A percentile compares a stretch with the other conserved stretches of the same genome.
These are phyloP conservation scores for Leptobrachium leishanense DNA, from an alignment of 2,113 vertebrate species.

Conservation along the genomic window DNA sequence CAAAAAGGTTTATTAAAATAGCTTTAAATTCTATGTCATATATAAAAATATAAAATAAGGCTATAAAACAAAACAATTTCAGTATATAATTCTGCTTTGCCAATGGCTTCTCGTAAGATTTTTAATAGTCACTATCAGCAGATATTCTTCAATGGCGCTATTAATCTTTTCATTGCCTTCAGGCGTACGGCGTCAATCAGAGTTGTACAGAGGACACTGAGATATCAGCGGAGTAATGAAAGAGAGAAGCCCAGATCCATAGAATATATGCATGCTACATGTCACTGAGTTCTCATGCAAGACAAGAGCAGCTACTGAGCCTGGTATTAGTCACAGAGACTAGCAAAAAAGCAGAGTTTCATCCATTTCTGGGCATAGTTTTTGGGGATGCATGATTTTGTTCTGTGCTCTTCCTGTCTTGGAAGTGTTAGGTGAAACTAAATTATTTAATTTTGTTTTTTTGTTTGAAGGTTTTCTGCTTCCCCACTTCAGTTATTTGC, in stretches of 20 bases:
- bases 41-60: constrained; percentile 46
- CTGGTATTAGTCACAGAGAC: constrained; percentile 5
- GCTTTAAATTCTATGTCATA: constrained; percentile 47
- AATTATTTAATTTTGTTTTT: too few species aligned
- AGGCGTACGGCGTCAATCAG: constrained; percentile 34
- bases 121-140: constrained; percentile 48
- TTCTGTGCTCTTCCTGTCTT: too few species aligned
- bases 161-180: constrained; percentile 43
- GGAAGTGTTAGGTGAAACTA: too few species aligned
- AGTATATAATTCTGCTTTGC: constrained; percentile 43
- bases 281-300: constrained; percentile 16
- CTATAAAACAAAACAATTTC: constrained; percentile 48
- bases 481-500: too few species aligned
- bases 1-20: constrained; percentile 49
- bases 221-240: constrained; percentile 49
- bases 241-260: constrained; percentile 33
- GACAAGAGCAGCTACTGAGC: neutral
- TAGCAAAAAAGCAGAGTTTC: too few species aligned
- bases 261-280: constrained; percentile 32
- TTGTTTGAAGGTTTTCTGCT: too few species aligned
- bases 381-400: too few species aligned
- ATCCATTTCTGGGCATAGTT: too few species aligned
- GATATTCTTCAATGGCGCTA: constrained; percentile 43
- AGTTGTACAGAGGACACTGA: constrained; percentile 47
- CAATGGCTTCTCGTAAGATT: constrained; percentile 47